Base-by-base conservation (phyloP, 2,797 vertebrate species). In the Sebastes trivittatus region DNA sequence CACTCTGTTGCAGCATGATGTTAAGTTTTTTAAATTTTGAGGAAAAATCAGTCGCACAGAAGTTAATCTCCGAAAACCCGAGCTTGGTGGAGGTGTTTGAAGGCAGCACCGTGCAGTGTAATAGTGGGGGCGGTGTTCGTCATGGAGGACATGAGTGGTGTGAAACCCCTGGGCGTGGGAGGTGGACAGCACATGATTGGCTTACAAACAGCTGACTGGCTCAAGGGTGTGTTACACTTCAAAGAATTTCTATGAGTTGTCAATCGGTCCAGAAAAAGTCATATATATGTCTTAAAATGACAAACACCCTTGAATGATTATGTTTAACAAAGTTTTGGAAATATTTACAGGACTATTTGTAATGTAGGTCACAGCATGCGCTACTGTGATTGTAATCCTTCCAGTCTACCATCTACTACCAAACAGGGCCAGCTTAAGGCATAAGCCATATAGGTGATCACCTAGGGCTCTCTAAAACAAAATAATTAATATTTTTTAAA, bases 101-200 rank as follows among this genome's bases (percentile, higher is more conserved):
- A 93, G 0, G 85, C 70, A 78, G 6, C 88, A 74, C 13, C 2
- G 3, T 6, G 8, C 29, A 14, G 20, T 61, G 27, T 42, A 2
- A 34, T 42, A 42, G 4, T 2, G 38, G 32, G 63, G 87, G 88
- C 67, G 80, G 71, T 18, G 72, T 38, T 67, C 38, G 63, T 70
- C 22, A 9, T 18, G 67, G 49, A 70, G 27, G 29, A 72, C n/a
- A 2, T 62, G 75, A 62, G 65, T 55, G 0, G 16, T 4, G 60
- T 63, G 60, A 77, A 78, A 56, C 34, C 6, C 3, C 55, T 34
- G 80, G 88, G 91, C 81, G 88, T 88, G 65, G 30, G 38, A 77
- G 10, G 13, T 6, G 62, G 27, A 11, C 42, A n/a, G 1, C 29
- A 11, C 18, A 7, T 72, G 89, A 93, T 93, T 94, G 89, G 89